Base-by-base conservation (phyloP, 2,888 invertebrate genomes). In the Drosophila paranaensis region DNA sequence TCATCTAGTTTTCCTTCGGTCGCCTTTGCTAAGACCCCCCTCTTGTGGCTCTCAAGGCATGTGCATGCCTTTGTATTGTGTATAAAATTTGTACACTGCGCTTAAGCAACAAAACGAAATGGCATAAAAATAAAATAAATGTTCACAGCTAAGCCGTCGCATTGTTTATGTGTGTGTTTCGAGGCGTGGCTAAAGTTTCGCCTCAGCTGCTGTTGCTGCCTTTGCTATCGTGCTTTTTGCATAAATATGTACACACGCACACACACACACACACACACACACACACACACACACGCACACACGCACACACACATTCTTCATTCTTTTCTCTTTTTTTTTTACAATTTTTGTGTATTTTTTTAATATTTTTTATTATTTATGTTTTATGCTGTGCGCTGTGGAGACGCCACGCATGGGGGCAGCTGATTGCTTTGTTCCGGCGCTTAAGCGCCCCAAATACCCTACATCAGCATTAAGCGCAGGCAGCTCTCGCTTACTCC, bases 391-490 rank as follows among this genome's bases (percentile, higher is more conserved):
- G 43, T 30, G 39, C n/a, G 39, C 46, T 20, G 20, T 20, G 63
- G 63, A 71, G 75, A 78, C 77, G 74, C 78, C 76, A 82, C 85
- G 74, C 81, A 72, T 78, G 82, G 71, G 63, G 73, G 74, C 77
- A 65, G 81, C 72, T 87, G 84, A 84, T 84, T 84, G 84, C 81
- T 82, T 84, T 87, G 84, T 84, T 84, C 88, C 84, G 88, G 88
- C 79, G 88, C 85, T 84, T 84, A 81, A 87, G 79, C 81, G 71
- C 46, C 69, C 68, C 64, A 70, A 72, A 74, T 65, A 69, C 58
- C 58, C 56, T 60, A 63, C 73, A 71, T 25, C 57, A 55, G 60
- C 63, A 43, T 35, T 61, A 68, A 39, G 53, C 46, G 33, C 27
- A 14, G 11, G 11, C 40, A 48, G n/a, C 57, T 20, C 27, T 9